Evolutionary conservation across 2,888 invertebrate species (phyloP).

Genomic region (Amphimallon solstitiale): DNA sequence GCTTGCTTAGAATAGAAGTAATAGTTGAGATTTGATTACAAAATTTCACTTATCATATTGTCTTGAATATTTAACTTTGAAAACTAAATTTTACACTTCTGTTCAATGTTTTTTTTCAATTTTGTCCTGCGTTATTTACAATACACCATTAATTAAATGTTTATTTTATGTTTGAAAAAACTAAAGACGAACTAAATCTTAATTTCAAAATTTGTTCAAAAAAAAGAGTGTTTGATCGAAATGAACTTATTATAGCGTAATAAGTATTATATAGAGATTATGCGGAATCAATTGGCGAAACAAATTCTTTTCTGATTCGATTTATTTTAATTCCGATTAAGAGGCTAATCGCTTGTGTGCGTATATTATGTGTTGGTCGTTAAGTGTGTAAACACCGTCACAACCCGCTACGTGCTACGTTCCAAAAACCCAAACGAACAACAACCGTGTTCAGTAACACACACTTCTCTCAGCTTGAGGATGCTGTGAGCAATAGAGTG

Average conservation of each 20-base stretch:
- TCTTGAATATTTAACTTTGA: too few relatives aligned
- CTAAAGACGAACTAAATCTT: too few relatives aligned
- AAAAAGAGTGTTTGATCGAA: too few relatives aligned
- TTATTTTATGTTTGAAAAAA: too few relatives aligned
- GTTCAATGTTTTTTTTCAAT: too few relatives aligned
- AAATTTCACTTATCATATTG: too few relatives aligned
- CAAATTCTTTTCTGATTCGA: slow-evolving; percentile 41
- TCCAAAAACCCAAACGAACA: slow-evolving; percentile 48
- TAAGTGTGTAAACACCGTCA: slow-evolving; percentile 5
- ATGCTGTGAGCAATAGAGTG: slow-evolving; percentile 14
- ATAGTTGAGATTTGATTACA: too few relatives aligned
- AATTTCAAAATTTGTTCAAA: background rate
- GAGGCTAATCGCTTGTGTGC: slow-evolving; percentile 46
- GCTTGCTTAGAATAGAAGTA: too few relatives aligned
- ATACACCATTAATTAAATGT: too few relatives aligned
- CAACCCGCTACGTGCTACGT: slow-evolving; percentile 46
- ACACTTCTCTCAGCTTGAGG: slow-evolving; percentile 19
- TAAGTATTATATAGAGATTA: slow-evolving; percentile 27
- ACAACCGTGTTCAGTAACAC: slow-evolving; percentile 27
- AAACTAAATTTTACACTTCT: too few relatives aligned
- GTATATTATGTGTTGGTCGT: slow-evolving; percentile 38
- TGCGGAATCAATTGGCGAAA: slow-evolving; percentile 46
- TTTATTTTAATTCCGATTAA: slow-evolving; percentile 41
- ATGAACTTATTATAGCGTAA: slow-evolving; percentile 27
- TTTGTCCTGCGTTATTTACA: too few relatives aligned